Base-by-base conservation (phyloP, 2,888 invertebrate genomes). In the Agrochola circellaris region DNA sequence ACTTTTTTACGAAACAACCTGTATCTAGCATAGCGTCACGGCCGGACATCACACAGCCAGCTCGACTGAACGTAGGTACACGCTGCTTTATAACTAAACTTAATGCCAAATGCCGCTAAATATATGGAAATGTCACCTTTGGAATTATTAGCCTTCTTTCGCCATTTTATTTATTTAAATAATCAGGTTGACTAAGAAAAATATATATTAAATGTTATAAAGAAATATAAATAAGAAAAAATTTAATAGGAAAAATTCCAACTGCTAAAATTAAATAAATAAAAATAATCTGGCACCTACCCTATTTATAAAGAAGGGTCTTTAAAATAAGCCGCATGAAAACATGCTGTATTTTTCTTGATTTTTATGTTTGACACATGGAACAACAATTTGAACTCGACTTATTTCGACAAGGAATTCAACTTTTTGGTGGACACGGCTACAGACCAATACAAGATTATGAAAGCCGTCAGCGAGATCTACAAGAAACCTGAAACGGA, bases 41-140 rank as follows among this genome's bases (percentile, higher is more conserved):
- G 38, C 62, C 69, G 83, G 77, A 77, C 73, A 67, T 81, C 60
- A 68, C 67, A 77, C 73, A 67, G 48, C 75, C 69, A 75, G 68
- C 72, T 69, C 60, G 61, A 60, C 65, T 80, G 61, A 42, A 38
- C 66, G 54, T 54, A 17, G 66, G 65, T 62, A 62, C 61, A 66
- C 9, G 61, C 30, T 67, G 56, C 45, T 45, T 67, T 62, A 83
- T 61, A 69, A 51, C 51, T 38, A 34, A 66, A 67, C 42, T 61
- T 48, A 71, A 66, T 30, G 34, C 51, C 61, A 58, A 70, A 60
- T 67, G 20, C 13, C 34, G 15, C 30, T 66, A 20, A 68, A 79
- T 79, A 42, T 61, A 60, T 45, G 23, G 34, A 51, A 58, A 45
- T 73, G n/a, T 34, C 26, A 20, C 26, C 23, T 42, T 45, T 60